Evolutionary conservation across 1,140 invertebrate genomes (phyloP), one percentile per base, ranked within the genome.

Genomic region (Diplogasteroides magnus): DNA sequence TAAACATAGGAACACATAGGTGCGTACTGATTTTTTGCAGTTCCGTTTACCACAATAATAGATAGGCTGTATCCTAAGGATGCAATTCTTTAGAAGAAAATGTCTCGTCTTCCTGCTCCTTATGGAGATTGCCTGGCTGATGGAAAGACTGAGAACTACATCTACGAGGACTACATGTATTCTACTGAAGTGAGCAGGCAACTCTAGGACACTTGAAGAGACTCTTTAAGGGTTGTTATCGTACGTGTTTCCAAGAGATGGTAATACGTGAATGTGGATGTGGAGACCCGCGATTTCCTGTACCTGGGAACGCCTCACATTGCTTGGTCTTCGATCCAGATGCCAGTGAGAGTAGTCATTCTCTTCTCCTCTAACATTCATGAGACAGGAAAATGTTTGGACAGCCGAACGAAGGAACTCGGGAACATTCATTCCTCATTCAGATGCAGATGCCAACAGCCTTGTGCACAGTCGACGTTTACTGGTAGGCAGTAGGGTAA

Each of bases 231-330:
- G 77, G 77, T 27, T 78, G 77, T 60, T 78, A 78, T 56, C 77
- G 77, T 23, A 77, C 69, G 31, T 78, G 77, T 64, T 77, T 78
- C 68, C 77, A 78, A 75, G 68, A 78, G 25, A 55, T 76, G 59
- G 76, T 75, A 32, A 62, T 78, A 32, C 56, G 69, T n/a, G 63
- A 72, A 3, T 78, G 77, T 59, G 71, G 69, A 27, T 78, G 77
- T 62, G 74, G 76, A 26, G 77, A 78, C 65, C 77, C 77, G 15
- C 60, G 77, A 31, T 78, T 78, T 67, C 77, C 77, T 2, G 74
- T 74, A 0, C 66, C 74, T 37, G 72, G 55, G 19, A 72, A 68
- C 67, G 66, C 59, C 15, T 23, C 31, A 19, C 74, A 77, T 65
- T 78, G 77, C 63, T 64, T 75, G 63, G 77, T 78, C 19, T 76